These are phyloP conservation scores for Hedya salicella DNA, from an alignment of 2,888 invertebrate species.

Conservation along the genomic window DNA sequence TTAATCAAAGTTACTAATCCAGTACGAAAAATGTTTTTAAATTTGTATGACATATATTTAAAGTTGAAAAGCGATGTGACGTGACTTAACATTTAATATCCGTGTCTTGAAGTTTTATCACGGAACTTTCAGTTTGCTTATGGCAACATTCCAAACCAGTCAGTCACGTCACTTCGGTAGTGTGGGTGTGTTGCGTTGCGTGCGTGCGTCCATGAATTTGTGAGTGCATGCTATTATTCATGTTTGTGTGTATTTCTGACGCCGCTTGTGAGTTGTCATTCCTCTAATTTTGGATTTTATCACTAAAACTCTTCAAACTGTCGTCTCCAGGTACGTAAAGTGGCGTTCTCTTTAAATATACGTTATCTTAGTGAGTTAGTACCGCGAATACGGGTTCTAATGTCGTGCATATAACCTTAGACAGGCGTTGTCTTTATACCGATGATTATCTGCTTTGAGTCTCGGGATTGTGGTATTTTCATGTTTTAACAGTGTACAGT, in stretches of 20 bases:
- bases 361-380: constrained; percentile 41
- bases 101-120: too few relatives aligned
- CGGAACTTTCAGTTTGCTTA: neutral
- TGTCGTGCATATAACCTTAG: constrained; percentile 51
- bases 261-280: constrained; percentile 78
- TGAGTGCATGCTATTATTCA: constrained; percentile 64
- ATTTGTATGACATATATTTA: too few relatives aligned
- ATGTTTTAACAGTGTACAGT: constrained; percentile 53
- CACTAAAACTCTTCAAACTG: constrained; percentile 81
- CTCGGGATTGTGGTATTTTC: constrained; percentile 44
- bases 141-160: constrained; percentile 65
- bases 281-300: constrained; percentile 80
- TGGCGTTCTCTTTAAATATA: constrained; percentile 50
- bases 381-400: constrained; percentile 40
- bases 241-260: constrained; percentile 82
- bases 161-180: constrained; percentile 65
- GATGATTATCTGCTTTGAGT: constrained; percentile 50
- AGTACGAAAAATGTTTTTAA: too few relatives aligned
- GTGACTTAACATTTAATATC: too few relatives aligned
- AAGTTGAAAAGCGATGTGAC: too few relatives aligned
- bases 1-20: too few relatives aligned
- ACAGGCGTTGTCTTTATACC: constrained; percentile 77
- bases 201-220: constrained; percentile 68
- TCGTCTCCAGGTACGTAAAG: constrained; percentile 75
- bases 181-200: constrained; percentile 67